A percentile compares a stretch with the other conserved stretches of the same genome.
These are phyloP conservation scores for Acrobasis repandana DNA, from an alignment of 2,888 invertebrate genomes.

Conservation along the genomic window DNA sequence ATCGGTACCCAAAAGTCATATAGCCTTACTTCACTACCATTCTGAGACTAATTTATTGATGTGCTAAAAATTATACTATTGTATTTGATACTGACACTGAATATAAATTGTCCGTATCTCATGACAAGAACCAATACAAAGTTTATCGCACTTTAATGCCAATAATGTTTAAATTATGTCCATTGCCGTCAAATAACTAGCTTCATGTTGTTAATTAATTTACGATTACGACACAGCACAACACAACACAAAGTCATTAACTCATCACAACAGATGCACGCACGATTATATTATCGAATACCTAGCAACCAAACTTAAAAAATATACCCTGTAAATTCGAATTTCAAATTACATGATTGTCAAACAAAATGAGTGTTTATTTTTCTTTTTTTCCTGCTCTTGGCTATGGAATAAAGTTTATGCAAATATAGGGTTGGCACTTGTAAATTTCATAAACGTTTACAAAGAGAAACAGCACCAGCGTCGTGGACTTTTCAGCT, in stretches of 20 bases:
- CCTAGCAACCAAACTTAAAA: no score
- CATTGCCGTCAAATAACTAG: neutral
- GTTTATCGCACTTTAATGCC: slow-evolving; percentile 41
- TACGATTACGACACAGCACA: neutral
- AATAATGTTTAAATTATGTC: neutral
- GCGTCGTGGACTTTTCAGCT: neutral
- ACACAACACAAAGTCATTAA: neutral
- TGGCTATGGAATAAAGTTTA: slow-evolving; percentile 11
- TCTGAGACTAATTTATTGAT: slow-evolving; percentile 51
- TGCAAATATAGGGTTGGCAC: slow-evolving; percentile 13
- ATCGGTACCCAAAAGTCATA: neutral
- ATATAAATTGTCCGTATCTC: slow-evolving; percentile 41
- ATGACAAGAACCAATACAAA: slow-evolving; percentile 31
- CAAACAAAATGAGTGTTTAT: neutral
- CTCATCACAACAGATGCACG: no score
- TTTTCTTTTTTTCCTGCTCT: slow-evolving; percentile 12
- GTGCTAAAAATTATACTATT: slow-evolving; percentile 53
- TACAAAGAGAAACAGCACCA: slow-evolving; percentile 5
- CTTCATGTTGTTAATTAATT: neutral
- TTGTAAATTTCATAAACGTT: slow-evolving; percentile 12
- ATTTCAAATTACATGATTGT: neutral
- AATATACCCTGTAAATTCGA: neutral
- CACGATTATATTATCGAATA: no score
- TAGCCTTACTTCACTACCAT: slow-evolving; percentile 44
- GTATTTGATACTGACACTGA: slow-evolving; percentile 43